These are phyloP conservation scores for Telmatochromis sp. DNA, from an alignment of 2,113 vertebrate genomes.

Conservation along the genomic window DNA sequence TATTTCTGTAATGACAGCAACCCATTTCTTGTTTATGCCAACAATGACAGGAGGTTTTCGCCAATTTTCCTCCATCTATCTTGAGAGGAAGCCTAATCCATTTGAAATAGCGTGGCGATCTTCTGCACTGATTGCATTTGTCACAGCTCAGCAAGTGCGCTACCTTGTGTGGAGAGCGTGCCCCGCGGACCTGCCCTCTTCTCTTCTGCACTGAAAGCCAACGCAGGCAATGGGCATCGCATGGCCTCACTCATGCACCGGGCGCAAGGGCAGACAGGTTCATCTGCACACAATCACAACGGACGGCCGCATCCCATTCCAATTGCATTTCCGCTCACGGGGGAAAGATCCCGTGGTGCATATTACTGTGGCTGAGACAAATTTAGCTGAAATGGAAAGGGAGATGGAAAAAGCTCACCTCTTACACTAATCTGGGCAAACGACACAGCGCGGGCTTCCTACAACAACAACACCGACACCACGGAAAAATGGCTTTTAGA, in stretches of 20 bases:
- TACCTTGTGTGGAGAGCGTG: neutral
- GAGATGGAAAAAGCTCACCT: constrained; percentile 50
- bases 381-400: constrained; percentile 45
- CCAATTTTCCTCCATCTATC: constrained; percentile 11
- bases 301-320: constrained; percentile 52
- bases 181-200: constrained; percentile 11
- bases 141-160: constrained; percentile 35
- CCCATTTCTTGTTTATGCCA: constrained; percentile 20
- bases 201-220: constrained; percentile 5
- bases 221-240: constrained; percentile 8
- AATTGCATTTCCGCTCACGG: constrained; percentile 45
- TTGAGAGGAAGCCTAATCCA: constrained; percentile 34
- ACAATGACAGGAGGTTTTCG: neutral
- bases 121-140: constrained; percentile 22
- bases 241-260: constrained; percentile 31
- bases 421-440: constrained; percentile 46
- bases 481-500: neutral
- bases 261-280: constrained; percentile 44
- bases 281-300: constrained; percentile 51
- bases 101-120: constrained; percentile 27
- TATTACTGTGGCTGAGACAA: constrained; percentile 56
- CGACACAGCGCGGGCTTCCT: neutral
- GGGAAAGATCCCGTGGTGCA: constrained; percentile 31
- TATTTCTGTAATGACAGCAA: constrained; percentile 16
- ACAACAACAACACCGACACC: neutral